phyloP scores from a whole-genome alignment of 2,797 vertebrate species.

The Mionectes olivaceus region DNA sequence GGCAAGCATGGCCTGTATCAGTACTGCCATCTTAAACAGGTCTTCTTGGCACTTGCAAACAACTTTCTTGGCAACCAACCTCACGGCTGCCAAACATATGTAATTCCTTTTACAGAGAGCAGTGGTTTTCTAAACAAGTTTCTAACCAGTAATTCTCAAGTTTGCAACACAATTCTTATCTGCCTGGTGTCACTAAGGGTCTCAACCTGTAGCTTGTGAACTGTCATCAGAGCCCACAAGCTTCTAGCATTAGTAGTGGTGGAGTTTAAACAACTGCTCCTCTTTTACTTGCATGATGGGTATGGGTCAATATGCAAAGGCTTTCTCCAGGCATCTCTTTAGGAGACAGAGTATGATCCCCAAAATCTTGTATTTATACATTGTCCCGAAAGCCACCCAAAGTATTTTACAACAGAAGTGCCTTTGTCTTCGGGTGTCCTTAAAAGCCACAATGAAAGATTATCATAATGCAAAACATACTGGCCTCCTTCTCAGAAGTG shows the following conservation, averaged over 20 bases:
- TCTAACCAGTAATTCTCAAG: neutral
- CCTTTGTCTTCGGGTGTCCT: neutral
- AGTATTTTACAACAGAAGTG: neutral
- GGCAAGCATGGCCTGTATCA: conserved; percentile 13
- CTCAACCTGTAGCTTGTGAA: neutral
- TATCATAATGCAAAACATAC: neutral
- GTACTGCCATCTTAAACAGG: conserved; percentile 1
- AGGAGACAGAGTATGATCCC: neutral
- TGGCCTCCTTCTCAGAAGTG: neutral
- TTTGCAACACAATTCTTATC: neutral
- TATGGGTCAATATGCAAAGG: neutral
- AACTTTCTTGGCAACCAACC: neutral
- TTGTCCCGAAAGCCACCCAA: neutral
- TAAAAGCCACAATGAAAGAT: neutral
- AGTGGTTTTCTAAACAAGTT: neutral
- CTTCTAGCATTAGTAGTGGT: neutral
- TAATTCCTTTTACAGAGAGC: neutral
- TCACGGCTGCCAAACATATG: neutral
- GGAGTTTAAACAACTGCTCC: neutral
- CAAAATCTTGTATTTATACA: neutral
- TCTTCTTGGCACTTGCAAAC: conserved; percentile 16
- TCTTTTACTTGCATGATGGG: conserved; percentile 36
- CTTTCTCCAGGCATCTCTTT: conserved; percentile 30
- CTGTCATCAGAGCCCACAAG: neutral
- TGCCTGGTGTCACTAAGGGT: neutral